Conservation (phyloP, 2,888 invertebrate genomes). For the Pemphredon lugubris region DNA sequence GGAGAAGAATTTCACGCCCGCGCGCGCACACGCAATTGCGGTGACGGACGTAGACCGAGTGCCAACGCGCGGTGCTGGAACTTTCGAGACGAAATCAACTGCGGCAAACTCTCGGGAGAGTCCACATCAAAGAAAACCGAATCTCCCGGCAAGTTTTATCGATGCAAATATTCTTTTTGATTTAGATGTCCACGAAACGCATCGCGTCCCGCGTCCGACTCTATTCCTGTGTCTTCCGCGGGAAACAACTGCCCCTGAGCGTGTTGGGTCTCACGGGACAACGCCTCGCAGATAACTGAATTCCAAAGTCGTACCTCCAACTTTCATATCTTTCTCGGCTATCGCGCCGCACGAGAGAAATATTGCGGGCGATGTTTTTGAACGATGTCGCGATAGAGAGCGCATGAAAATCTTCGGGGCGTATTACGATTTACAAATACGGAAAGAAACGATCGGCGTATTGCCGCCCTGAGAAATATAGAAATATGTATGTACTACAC, state of each 20-base stretch:
- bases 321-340: conserved; percentile 53
- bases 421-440: too few species aligned
- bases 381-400: conserved; percentile 26
- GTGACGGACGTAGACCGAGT: conserved; percentile 41
- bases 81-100: conserved; percentile 41
- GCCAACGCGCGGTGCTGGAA: conserved; percentile 9
- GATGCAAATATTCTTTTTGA: conserved; percentile 69
- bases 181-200: conserved; percentile 56
- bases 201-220: conserved; percentile 44
- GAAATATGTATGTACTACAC: too few species aligned
- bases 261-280: conserved; percentile 39
- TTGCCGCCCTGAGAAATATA: too few species aligned
- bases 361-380: conserved; percentile 28
- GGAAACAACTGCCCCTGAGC: conserved; percentile 58
- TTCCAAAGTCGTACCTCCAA: conserved; percentile 52
- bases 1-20: conserved; percentile 29
- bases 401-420: conserved; percentile 15
- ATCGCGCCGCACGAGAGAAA: conserved; percentile 33
- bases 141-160: conserved; percentile 62
- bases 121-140: conserved; percentile 59
- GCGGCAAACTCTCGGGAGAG: conserved; percentile 30
- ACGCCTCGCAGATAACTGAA: conserved; percentile 56
- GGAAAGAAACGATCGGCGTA: too few species aligned
- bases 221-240: conserved; percentile 11
- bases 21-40: not conserved